These are phyloP conservation scores for Oenanthe oenanthe DNA, from an alignment of 2,113 vertebrate genomes.

Conservation along the genomic window DNA sequence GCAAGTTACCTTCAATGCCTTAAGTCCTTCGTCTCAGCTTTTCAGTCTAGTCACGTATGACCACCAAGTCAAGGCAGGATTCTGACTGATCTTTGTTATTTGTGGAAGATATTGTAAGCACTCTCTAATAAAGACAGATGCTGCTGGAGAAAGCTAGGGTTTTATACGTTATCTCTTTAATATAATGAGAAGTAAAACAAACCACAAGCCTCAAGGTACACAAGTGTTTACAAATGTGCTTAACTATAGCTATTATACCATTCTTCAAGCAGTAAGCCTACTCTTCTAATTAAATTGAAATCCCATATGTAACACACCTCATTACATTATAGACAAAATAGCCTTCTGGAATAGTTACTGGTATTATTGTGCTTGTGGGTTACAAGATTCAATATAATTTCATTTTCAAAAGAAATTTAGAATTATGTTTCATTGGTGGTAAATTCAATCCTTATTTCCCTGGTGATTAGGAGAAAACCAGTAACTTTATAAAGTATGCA, in stretches of 20 bases:
- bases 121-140: conserved; percentile 19
- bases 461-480: not conserved
- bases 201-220: conserved; percentile 34
- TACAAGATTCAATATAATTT: conserved; percentile 40
- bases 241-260: conserved; percentile 36
- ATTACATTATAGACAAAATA: conserved; percentile 51
- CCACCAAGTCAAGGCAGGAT: not conserved
- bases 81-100: not conserved
- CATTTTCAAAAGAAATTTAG: conserved; percentile 46
- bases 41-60: not conserved
- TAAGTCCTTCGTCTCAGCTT: not conserved
- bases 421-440: conserved; percentile 2
- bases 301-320: conserved; percentile 34
- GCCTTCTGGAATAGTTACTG: conserved; percentile 45
- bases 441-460: conserved; percentile 61
- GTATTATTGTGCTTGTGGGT: not conserved
- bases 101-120: rapidly evolving
- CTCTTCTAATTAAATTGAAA: conserved; percentile 59
- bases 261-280: conserved; percentile 30
- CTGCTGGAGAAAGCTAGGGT: not conserved
- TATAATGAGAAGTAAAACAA: conserved; percentile 38
- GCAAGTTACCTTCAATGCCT: not conserved
- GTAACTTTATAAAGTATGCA: not conserved
- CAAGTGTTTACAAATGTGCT: conserved; percentile 48
- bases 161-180: conserved; percentile 11